Conservation (phyloP, 2,888 invertebrate genomes). For the Drosophila subquinaria region DNA sequence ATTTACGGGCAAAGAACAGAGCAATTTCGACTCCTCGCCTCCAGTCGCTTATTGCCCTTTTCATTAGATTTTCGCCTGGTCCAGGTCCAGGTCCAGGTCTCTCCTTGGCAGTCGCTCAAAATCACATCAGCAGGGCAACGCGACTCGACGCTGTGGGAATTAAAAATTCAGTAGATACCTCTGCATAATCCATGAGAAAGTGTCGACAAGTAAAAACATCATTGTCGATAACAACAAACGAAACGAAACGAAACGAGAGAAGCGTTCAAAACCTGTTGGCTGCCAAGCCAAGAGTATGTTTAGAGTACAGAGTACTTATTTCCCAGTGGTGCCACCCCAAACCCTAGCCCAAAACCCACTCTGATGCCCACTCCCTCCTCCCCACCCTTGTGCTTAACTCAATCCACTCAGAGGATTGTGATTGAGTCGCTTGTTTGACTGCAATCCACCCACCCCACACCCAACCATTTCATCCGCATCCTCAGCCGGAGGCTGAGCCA, state of each 20-base stretch:
- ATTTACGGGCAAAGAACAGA: constrained; percentile 65
- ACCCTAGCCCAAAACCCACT: constrained; percentile 5
- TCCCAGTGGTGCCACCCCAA: constrained; percentile 46
- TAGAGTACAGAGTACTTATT: constrained; percentile 16
- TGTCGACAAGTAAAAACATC: constrained; percentile 81
- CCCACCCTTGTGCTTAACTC: constrained; percentile 25
- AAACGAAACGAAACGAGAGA: constrained; percentile 44
- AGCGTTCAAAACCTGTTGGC: constrained; percentile 72
- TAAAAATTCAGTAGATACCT: constrained; percentile 83
- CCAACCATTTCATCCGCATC: not conserved
- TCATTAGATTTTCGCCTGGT: constrained; percentile 63
- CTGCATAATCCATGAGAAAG: constrained; percentile 84
- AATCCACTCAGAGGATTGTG: constrained; percentile 63
- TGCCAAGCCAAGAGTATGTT: constrained; percentile 43
- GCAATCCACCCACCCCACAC: constrained; percentile 34
- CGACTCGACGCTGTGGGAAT: constrained; percentile 73
- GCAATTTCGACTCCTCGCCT: constrained; percentile 8
- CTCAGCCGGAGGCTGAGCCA: constrained; percentile 50
- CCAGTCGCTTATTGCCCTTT: constrained; percentile 52
- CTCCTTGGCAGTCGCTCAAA: constrained; percentile 46
- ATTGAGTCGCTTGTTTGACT: constrained; percentile 76
- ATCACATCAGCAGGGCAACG: constrained; percentile 62
- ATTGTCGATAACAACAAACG: constrained; percentile 71
- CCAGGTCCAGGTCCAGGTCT: constrained; percentile 10
- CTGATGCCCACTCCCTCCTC: not conserved